These are phyloP conservation scores for Ichneumon xanthorius DNA, from an alignment of 2,888 invertebrate genomes.

Conservation along the genomic window DNA sequence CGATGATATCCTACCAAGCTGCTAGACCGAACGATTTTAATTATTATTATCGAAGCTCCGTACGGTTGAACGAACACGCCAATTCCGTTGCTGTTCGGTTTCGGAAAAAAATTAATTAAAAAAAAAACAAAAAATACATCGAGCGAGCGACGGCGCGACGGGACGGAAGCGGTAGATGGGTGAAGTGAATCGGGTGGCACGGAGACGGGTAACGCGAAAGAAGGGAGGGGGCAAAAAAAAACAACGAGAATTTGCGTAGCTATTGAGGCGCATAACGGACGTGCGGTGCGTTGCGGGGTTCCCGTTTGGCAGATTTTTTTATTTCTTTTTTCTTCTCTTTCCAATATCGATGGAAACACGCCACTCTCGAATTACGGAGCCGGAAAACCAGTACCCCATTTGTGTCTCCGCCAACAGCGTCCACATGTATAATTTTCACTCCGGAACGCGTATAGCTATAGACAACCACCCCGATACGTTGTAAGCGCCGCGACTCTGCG, in stretches of 20 bases:
- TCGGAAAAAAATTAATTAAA: slow-evolving; percentile 28
- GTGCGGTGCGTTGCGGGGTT: slow-evolving; percentile 35
- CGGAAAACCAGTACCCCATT: slow-evolving; percentile 49
- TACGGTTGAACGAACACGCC: slow-evolving; percentile 63
- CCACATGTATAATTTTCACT: neutral
- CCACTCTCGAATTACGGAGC: slow-evolving; percentile 53
- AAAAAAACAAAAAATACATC: slow-evolving; percentile 49
- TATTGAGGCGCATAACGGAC: slow-evolving; percentile 51
- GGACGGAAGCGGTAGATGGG: slow-evolving; percentile 12
- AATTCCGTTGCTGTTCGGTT: slow-evolving; percentile 54
- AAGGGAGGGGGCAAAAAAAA: slow-evolving; percentile 39
- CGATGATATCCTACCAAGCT: slow-evolving; percentile 62
- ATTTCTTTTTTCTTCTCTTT: neutral
- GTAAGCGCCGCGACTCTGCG: neutral
- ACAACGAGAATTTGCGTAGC: slow-evolving; percentile 45
- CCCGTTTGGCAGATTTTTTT: slow-evolving; percentile 37
- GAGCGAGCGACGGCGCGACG: slow-evolving; percentile 28
- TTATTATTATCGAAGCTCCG: slow-evolving; percentile 73
- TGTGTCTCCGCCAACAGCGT: neutral
- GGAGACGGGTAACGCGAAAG: slow-evolving; percentile 24
- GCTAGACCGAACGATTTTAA: slow-evolving; percentile 77
- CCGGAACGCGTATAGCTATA: neutral
- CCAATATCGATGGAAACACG: slow-evolving; percentile 48
- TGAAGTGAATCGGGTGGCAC: slow-evolving; percentile 19
- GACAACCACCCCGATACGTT: neutral